Base-by-base conservation (phyloP, 2,888 invertebrate genomes). In the Pseudeuparius sepicola region DNA sequence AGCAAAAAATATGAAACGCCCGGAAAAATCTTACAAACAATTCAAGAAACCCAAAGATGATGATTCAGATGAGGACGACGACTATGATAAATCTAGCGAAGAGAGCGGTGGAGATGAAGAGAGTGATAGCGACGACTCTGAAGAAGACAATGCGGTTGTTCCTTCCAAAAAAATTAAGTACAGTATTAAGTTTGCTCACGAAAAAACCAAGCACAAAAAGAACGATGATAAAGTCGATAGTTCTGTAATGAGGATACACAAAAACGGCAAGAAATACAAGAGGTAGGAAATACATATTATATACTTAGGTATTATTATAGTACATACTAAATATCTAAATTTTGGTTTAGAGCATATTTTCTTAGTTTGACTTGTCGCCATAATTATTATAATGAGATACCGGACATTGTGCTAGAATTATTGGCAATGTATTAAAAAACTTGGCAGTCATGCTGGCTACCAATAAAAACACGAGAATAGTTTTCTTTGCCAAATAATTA, bases 111-210 rank as follows among this genome's bases (percentile, higher is more conserved):
- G 30, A 33, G 40, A 32, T 4, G 40, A 40, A 14, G 35, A 41
- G 27, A 31, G 24, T 10, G 27, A 42, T 17, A 35, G 39, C 37
- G 38, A 37, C 4, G 24, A 32, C 7, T 30, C 36, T 29, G 28
- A 36, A 15, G 31, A 37, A 33, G 31, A 49, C 29, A 43, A 46
- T 32, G 37, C 37, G 20, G 42, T 10, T 14, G 46, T 44, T 31
- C 20, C 24, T 9, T 39, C 38, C 11, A 43, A 41, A 28, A 42
- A 45, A 36, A 34, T 49, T 10, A 51, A 50, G 37, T 52, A 53
- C 39, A 50, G 52, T 33, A 53, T 50, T 34, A 56, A 56, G 32
- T 56, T 55, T 37, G 48, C 51, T 9, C 56, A 56, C 26, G 56
- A 56, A 38, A 56, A 56, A 27, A 39, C 46, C n/a, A 52, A 49